Evolutionary conservation across 2,113 vertebrate genomes (phyloP).

Genomic region (Formicarius rufipectus): DNA sequence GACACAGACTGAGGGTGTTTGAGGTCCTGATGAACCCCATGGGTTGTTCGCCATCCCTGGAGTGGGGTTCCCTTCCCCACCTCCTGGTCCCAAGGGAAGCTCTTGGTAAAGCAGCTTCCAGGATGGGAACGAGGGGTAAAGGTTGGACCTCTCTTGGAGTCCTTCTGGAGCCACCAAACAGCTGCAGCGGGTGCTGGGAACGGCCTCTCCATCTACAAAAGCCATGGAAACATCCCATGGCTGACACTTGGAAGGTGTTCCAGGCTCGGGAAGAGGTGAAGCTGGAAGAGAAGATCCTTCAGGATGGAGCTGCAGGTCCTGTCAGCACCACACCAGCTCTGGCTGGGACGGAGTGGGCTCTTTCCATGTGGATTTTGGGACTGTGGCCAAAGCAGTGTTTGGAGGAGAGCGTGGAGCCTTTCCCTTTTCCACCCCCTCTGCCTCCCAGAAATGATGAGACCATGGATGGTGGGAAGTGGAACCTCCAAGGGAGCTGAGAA

Average conservation of each 20-base stretch:
- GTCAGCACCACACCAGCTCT: accelerated
- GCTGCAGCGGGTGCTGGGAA: neutral
- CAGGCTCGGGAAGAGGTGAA: neutral
- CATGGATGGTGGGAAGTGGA: neutral
- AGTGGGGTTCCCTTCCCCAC: neutral
- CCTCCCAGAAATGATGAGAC: neutral
- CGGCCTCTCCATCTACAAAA: neutral
- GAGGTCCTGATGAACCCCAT: too few species aligned
- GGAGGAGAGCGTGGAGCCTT: neutral
- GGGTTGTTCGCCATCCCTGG: neutral
- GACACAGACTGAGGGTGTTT: too few species aligned
- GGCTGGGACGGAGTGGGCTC: neutral
- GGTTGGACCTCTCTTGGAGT: neutral
- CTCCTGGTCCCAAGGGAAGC: neutral
- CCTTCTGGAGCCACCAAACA: neutral
- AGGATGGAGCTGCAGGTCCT: neutral
- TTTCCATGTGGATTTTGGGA: neutral
- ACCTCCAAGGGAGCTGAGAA: neutral
- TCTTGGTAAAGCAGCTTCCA: accelerated
- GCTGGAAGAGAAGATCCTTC: neutral
- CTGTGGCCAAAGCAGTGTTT: neutral
- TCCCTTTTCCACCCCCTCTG: neutral
- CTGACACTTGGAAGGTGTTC: neutral
- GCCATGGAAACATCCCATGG: neutral
- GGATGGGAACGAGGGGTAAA: neutral